Evolutionary conservation across 2,113 vertebrate genomes (phyloP).

Genomic region (Chlorocebus sabaeus): DNA sequence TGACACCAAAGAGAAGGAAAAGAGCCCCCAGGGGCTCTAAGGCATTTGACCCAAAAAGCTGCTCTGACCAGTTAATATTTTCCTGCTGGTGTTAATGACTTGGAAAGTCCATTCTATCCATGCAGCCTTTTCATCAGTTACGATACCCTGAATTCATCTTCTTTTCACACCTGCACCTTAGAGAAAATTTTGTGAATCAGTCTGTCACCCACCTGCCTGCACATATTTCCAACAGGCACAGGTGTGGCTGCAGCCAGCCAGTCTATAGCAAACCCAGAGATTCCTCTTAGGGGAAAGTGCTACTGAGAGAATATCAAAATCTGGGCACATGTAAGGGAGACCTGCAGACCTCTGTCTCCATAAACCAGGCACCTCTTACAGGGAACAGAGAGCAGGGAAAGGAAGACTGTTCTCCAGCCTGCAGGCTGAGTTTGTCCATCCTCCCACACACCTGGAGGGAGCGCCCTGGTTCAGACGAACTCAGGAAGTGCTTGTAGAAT

Average conservation of each 20-base stretch:
- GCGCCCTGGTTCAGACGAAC: too few relatives aligned
- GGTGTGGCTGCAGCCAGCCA: not conserved
- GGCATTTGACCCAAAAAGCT: not conserved
- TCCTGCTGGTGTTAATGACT: not conserved
- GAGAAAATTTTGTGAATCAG: not conserved
- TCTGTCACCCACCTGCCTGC: not conserved
- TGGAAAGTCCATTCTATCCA: not conserved
- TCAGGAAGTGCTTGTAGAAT: not conserved
- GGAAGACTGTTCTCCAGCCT: too few relatives aligned
- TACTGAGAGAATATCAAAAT: not conserved
- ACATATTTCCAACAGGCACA: not conserved
- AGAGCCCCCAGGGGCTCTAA: not conserved
- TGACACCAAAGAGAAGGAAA: rapidly evolving
- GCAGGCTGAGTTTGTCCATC: not conserved
- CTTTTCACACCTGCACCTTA: slow-evolving; percentile 10
- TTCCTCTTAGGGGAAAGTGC: not conserved
- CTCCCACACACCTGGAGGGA: not conserved
- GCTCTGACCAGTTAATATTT: not conserved
- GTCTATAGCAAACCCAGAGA: not conserved
- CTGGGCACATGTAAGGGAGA: not conserved
- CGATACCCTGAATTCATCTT: not conserved
- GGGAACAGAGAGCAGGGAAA: not conserved
- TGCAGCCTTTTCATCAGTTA: not conserved
- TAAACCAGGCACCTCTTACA: not conserved
- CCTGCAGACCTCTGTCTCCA: not conserved